Evolutionary conservation across 2,797 vertebrate genomes (phyloP).

Genomic region (Pteropus rufus): DNA sequence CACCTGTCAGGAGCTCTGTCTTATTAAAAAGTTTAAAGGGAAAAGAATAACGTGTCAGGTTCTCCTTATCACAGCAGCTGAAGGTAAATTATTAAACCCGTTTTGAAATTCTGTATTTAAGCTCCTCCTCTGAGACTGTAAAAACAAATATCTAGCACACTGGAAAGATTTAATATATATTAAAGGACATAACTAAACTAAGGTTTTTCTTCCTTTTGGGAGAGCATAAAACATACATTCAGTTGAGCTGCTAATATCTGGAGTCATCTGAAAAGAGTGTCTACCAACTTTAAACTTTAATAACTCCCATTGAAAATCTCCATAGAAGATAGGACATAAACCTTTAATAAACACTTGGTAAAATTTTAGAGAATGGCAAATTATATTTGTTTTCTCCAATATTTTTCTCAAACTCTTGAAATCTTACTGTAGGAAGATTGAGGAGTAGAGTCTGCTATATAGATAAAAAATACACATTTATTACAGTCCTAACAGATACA

Average conservation of each 20-base stretch:
- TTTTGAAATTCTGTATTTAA: slow-evolving; percentile 17
- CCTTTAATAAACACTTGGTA: neutral
- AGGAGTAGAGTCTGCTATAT: neutral
- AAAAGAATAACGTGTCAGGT: neutral
- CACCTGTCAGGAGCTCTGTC: neutral
- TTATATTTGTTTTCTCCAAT: neutral
- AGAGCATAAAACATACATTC: neutral
- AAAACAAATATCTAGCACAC: slow-evolving; percentile 1
- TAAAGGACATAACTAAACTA: neutral
- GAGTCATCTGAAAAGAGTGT: neutral
- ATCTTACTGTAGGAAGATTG: neutral
- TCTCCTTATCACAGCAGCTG: neutral
- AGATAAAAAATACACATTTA: neutral
- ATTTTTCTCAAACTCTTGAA: slow-evolving; percentile 12
- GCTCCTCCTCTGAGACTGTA: neutral
- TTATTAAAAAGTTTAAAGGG: slow-evolving; percentile 6
- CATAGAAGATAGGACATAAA: neutral
- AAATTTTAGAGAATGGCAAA: neutral
- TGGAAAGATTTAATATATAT: neutral
- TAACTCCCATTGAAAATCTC: neutral
- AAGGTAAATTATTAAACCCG: neutral
- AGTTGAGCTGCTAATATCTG: neutral
- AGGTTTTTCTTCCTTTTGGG: neutral
- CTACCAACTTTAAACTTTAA: neutral
- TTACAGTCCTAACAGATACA: neutral